Evolutionary conservation across 1,140 invertebrate species (phyloP), one percentile per base, ranked within the genome.

Genomic region (Cydia strobilella): DNA sequence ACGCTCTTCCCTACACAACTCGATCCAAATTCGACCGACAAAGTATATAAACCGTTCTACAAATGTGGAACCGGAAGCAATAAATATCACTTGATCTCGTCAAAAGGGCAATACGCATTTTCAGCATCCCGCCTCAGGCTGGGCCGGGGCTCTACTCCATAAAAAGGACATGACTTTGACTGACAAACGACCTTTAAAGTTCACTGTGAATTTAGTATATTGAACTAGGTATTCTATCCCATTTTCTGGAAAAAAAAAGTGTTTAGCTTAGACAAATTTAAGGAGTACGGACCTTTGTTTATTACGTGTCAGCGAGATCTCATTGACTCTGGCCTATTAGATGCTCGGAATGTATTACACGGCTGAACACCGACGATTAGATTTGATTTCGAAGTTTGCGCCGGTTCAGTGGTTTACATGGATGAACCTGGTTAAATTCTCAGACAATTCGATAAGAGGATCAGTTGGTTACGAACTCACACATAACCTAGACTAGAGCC

Each of bases 301-400:
- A 59, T 10, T 20, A 2, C 39, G 25, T 59, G 31, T 62, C 42
- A 27, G 31, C 18, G 20, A 63, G 69, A 76, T 59, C 74, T 35
- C 27, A 31, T 51, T 54, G 45, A 75, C 12, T 45, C 71, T 25
- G 12, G 74, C 9, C 42, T 77, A 77, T 80, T 75, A 75, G 79
- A 77, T 77, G 79, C 54, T 75, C 59, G 35, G 72, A 80, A 77
- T 80, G 73, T 76, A 77, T 80, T 80, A 80, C 77, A 74, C 75
- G 73, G 48, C 45, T 74, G 62, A 65, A 65, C 62, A 65, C 62
- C 25, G 25, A 31, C 25, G 62, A 65, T 65, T 65, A 73, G 79
- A 82, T 80, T 65, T 65, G 63, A 35, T 23, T 59, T 5, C 25
- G 63, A 65, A 65, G 27, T 65, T 65, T 18, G 25, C 63, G 13